Conservation (phyloP, 2,113 vertebrate genomes). For the Eulemur rufifrons region DNA sequence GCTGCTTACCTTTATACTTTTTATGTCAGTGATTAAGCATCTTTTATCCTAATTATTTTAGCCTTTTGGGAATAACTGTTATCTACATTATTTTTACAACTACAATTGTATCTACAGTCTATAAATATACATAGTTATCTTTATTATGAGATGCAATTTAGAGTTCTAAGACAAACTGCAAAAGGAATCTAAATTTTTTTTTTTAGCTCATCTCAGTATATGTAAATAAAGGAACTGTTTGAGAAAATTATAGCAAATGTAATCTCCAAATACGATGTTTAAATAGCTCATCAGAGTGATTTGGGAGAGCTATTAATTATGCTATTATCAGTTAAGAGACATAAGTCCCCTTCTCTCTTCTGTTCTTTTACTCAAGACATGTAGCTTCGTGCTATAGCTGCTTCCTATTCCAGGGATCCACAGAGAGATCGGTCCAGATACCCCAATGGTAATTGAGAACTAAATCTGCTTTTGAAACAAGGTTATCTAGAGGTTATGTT, state of each 20-base stretch:
- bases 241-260: constrained; percentile 10
- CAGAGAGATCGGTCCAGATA: background rate
- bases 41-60: background rate
- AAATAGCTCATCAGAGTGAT: background rate
- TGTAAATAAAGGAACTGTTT: constrained; percentile 24
- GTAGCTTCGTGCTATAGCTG: background rate
- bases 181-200: background rate
- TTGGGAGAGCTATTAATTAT: background rate
- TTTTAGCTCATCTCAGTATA: background rate
- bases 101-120: background rate
- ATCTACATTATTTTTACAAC: background rate
- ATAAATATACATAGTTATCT: background rate
- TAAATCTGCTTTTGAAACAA: background rate
- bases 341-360: accelerated
- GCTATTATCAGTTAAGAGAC: background rate
- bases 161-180: background rate
- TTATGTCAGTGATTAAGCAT: background rate
- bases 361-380: background rate
- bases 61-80: background rate
- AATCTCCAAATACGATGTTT: background rate
- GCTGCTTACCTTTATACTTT: background rate
- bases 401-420: background rate
- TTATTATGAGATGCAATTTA: background rate
- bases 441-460: background rate
- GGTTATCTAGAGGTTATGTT: background rate